Evolutionary conservation across 2,888 invertebrate genomes (phyloP), one percentile per base, ranked within the genome.

Genomic region (Patella caerulea): DNA sequence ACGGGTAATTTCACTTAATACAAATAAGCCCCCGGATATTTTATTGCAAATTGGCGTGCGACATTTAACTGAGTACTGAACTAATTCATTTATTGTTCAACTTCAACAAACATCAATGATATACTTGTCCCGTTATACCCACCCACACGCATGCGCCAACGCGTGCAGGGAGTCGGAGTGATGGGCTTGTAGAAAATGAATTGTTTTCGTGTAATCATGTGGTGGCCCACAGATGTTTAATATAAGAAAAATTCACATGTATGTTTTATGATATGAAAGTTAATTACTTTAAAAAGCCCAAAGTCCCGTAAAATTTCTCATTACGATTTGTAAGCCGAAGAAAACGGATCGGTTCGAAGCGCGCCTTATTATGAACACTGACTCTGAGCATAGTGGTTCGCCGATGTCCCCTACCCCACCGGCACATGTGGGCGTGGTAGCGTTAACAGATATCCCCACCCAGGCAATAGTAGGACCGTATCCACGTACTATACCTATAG

Each of bases 401-500:
- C 65, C 15, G 29, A 45, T 15, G 70, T 55, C 59, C 29, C 52
- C 53, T 59, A 74, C 73, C 75, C 77, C 55, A 72, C 54, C 34
- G 55, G 71, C 54, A 3, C 77, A 78, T 59, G 76, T 77, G 15
- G 81, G 81, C 5, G 83, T 85, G 45, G 70, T 82, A 12, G 83
- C 83, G 0, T 54, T 73, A n/a, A 76, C 75, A 4, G 78, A 79
- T 52, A 79, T 85, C 14, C 84, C 85, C 11, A 70, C 78, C 65
- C 72, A 73, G 11, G 71, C 69, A 24, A 76, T 73, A 2, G 80
- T 79, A 17, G 84, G 85, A 54, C 84, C 85, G 12, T 83, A 81
- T 71, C 82, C 83, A 7, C 80, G 78, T 17, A 78, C 82, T 9
- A 76, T 84, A 45, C 75, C 74, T 45, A 81, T 84, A 45, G 83